These are phyloP conservation scores for Gryllus longicercus DNA, from an alignment of 2,888 invertebrate species.

Conservation along the genomic window DNA sequence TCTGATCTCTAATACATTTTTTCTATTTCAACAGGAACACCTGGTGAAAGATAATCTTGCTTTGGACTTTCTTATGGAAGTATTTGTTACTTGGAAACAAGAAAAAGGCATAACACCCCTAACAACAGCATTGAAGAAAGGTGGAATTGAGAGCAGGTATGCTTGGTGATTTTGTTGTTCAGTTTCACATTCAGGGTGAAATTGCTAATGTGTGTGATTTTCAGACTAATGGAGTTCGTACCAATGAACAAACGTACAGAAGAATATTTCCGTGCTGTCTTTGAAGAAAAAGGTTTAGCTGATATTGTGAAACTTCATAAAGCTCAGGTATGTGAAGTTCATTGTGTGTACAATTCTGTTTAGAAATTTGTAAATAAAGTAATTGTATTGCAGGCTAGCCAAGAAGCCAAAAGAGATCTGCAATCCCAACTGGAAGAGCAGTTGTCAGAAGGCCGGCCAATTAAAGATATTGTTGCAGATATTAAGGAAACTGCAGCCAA, in stretches of 20 bases:
- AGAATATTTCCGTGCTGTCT: constrained; percentile 77
- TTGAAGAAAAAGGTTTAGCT: constrained; percentile 74
- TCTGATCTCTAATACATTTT: too few species aligned
- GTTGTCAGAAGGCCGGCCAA: constrained; percentile 79
- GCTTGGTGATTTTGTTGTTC: constrained; percentile 20
- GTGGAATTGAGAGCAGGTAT: constrained; percentile 66
- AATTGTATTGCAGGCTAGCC: constrained; percentile 54
- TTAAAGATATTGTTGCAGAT: constrained; percentile 80
- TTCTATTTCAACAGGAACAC: constrained; percentile 62
- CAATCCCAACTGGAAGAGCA: constrained; percentile 74
- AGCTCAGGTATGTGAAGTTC: constrained; percentile 47
- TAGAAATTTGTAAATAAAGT: not conserved
- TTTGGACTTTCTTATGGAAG: constrained; percentile 88
- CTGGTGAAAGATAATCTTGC: constrained; percentile 91
- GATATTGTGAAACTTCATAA: constrained; percentile 64
- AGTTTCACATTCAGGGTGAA: not conserved
- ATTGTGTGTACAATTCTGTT: too few species aligned
- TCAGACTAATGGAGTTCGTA: constrained; percentile 86
- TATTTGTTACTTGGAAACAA: constrained; percentile 86
- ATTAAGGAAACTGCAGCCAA: constrained; percentile 81
- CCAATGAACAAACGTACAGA: constrained; percentile 91
- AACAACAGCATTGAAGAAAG: constrained; percentile 81
- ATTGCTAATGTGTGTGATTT: constrained; percentile 25
- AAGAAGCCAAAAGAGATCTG: constrained; percentile 76
- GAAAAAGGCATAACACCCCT: constrained; percentile 85